A percentile compares a stretch with the other conserved stretches of the same genome.
Conservation (phyloP, 2,888 invertebrate genomes). For the Mesopsocus fuscifrons region DNA sequence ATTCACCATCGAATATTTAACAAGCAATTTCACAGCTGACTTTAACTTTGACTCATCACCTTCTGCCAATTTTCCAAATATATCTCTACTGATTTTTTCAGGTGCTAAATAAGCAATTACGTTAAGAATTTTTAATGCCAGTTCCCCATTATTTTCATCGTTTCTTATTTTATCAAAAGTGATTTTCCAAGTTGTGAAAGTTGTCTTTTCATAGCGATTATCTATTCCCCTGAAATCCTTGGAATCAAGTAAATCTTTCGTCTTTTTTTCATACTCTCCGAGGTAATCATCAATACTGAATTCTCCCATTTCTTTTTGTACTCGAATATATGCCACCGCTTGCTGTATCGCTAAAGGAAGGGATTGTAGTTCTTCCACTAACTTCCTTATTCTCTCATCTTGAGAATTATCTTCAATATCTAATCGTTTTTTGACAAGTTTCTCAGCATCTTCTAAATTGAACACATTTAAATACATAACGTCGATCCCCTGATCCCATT, state of each 20-base stretch:
- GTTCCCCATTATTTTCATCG: background rate
- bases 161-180: background rate
- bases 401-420: background rate
- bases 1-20: too few species aligned
- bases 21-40: too few species aligned
- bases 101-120: background rate
- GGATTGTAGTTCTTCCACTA: background rate
- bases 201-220: slow-evolving; percentile 1
- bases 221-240: background rate
- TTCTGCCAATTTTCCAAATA: background rate
- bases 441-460: background rate
- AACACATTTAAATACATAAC: too few species aligned
- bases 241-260: background rate
- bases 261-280: background rate
- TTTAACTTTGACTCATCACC: background rate
- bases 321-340: slow-evolving; percentile 1
- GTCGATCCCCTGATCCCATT: background rate
- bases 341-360: background rate
- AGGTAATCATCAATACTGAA: background rate
- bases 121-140: background rate
- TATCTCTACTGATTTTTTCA: background rate
- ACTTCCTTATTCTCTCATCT: background rate
- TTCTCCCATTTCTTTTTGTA: background rate
- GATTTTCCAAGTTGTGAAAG: slow-evolving; percentile 1
- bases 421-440: background rate